These are phyloP conservation scores for Sinodicranocentrus sp. DNA, from an alignment of 2,888 invertebrate genomes.

Conservation along the genomic window DNA sequence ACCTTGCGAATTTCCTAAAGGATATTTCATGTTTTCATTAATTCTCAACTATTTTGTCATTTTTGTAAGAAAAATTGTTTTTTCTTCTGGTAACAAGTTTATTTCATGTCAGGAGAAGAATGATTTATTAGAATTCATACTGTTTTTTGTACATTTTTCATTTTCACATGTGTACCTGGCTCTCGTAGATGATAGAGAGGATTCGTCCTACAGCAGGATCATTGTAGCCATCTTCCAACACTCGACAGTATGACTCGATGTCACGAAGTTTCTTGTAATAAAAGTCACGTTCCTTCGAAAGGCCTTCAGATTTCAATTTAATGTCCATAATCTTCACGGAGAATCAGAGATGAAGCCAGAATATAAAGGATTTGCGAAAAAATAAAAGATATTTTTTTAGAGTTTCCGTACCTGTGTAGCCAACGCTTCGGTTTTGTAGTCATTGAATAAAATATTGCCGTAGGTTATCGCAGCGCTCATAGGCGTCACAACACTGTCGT, in stretches of 20 bases:
- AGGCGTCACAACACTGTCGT: conserved; percentile 46
- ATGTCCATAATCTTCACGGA: conserved; percentile 38
- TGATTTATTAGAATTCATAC: not conserved
- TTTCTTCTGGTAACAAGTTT: not conserved
- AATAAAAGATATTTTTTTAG: not conserved
- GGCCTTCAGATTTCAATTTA: conserved; percentile 55
- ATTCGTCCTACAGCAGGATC: conserved; percentile 49
- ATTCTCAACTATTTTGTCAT: not conserved
- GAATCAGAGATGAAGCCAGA: not conserved
- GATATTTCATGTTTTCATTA: not conserved
- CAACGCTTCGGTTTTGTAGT: conserved; percentile 49
- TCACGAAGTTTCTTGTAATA: conserved; percentile 62
- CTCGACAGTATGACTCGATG: conserved; percentile 55
- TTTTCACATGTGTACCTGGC: conserved; percentile 32
- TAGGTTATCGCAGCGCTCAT: conserved; percentile 36
- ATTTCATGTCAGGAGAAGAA: not conserved
- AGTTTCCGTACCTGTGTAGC: conserved; percentile 46
- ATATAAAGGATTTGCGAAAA: conserved; percentile 7
- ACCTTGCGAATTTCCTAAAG: conserved; percentile 53
- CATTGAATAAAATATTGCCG: conserved; percentile 53
- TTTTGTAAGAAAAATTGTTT: not conserved
- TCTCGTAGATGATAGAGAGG: conserved; percentile 51
- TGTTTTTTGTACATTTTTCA: not conserved
- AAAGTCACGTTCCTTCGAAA: conserved; percentile 56
- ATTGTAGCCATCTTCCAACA: conserved; percentile 54